phyloP scores from a whole-genome alignment of 2,888 invertebrate genomes.

The Aphodius granarius region DNA sequence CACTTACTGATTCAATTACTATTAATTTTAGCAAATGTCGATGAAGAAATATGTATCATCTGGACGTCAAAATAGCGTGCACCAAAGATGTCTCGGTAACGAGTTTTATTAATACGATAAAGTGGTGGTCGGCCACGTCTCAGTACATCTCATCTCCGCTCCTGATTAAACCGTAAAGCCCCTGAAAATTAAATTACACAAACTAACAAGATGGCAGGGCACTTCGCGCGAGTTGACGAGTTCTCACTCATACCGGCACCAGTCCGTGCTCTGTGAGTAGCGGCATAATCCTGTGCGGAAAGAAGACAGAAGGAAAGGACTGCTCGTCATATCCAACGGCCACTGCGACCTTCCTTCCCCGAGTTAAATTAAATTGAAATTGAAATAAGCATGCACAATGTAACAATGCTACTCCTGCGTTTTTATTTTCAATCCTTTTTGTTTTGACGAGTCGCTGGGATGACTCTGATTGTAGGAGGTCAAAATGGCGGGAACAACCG shows the following conservation, averaged over 20 bases:
- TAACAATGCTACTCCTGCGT: constrained; percentile 7
- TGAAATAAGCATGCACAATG: constrained; percentile 14
- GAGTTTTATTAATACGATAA: not conserved
- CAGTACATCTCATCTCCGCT: not conserved
- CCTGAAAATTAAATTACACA: constrained; percentile 44
- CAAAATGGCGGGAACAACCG: too few relatives aligned
- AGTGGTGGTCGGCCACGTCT: not conserved
- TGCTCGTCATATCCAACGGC: not conserved
- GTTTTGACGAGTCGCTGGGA: not conserved
- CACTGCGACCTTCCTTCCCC: not conserved
- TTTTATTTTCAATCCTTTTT: not conserved
- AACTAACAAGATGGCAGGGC: constrained; percentile 38
- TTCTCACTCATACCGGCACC: constrained; percentile 20
- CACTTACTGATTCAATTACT: too few relatives aligned
- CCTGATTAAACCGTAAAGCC: constrained; percentile 44
- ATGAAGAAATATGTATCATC: not conserved
- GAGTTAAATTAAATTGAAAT: constrained; percentile 19
- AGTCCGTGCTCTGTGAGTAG: not conserved
- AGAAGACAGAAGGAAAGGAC: not conserved
- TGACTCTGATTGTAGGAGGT: not conserved
- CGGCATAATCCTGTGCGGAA: not conserved
- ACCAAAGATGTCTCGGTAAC: not conserved
- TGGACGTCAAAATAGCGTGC: not conserved
- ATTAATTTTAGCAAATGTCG: too few relatives aligned
- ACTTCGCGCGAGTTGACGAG: constrained; percentile 27